A percentile compares a stretch with the other conserved stretches of the same genome.
phyloP scores from a whole-genome alignment of 2,113 vertebrate species.

The Alexandromys fortis region DNA sequence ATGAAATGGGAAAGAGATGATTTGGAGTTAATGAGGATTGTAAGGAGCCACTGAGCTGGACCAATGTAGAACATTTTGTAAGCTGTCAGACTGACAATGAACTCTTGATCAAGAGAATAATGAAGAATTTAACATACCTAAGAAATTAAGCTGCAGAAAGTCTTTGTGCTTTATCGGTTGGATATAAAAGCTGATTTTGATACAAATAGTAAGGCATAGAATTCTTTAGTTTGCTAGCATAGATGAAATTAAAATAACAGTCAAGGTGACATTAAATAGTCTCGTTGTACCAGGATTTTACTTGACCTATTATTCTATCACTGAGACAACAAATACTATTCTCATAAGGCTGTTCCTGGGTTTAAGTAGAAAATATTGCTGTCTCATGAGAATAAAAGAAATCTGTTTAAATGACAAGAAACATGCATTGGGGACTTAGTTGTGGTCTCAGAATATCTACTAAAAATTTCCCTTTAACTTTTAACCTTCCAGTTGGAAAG shows the following conservation, averaged over 20 bases:
- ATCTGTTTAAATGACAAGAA: neutral
- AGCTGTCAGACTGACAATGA: conserved; percentile 12
- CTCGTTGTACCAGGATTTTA: neutral
- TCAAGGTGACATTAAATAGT: neutral
- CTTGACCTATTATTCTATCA: neutral
- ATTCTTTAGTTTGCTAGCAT: neutral
- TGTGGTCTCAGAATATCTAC: neutral
- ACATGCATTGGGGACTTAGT: neutral
- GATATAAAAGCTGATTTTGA: conserved; percentile 28
- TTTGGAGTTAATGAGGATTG: neutral
- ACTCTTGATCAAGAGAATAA: conserved; percentile 4
- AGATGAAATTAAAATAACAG: conserved; percentile 49
- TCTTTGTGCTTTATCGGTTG: neutral
- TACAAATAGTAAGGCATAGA: neutral
- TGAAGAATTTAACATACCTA: neutral
- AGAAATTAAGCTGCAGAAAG: neutral
- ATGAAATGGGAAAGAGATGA: conserved; percentile 5
- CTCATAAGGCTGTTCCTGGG: neutral
- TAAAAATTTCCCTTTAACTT: neutral
- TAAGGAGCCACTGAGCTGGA: neutral
- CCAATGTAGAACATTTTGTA: neutral
- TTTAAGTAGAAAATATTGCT: neutral
- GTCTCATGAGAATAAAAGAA: neutral
- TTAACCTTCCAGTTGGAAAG: neutral
- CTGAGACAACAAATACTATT: neutral